Base-by-base conservation (phyloP, 1,140 invertebrate genomes). In the Heliconius eleuchia region DNA sequence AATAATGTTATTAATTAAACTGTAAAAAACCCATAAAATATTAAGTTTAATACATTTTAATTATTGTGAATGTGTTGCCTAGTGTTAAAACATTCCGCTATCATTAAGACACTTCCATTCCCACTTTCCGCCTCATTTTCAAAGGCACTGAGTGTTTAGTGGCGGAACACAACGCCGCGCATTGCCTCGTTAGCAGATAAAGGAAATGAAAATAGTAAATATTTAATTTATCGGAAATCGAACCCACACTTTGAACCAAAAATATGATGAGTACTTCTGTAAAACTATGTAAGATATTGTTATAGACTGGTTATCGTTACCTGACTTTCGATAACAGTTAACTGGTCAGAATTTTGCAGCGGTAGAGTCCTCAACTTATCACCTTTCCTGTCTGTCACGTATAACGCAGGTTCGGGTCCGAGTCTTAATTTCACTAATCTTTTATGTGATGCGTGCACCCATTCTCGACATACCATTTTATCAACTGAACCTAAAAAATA, bases 391-490 rank as follows among this genome's bases (percentile, higher is more conserved):
- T 99, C 97, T 1, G 98, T 96, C 3, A 98, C 97, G 82, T 98
- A 96, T 11, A 99, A 95, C 1, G 97, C 96, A 1, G 97, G 96
- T 89, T 98, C 97, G 0, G 97, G 97, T 0, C 97, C 97, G 79
- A 98, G 98, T 85, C 98, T 97, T 0, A 99, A 96, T 86, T 98
- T 99, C 0, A 99, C 98, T 9, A 98, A 94, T 9, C 99, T 95
- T 84, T 98, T 98, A 89, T 99, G 97, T 84, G 99, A 98, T 19
- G 98, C 98, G 87, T 99, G 98, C 7, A 99, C 94, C 99, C 99
- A 99, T 92, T 99, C 99, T 37, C 98, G 96, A 23, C 98, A 98
- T 50, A 98, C 95, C 97, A 99, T 98, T 89, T 98, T 99, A 85
- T 99, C 98, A 1, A 98, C 97, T 30, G 97, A 97, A 3, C 96